Conservation (phyloP, 2,113 vertebrate species). For the Scolopax mira region DNA sequence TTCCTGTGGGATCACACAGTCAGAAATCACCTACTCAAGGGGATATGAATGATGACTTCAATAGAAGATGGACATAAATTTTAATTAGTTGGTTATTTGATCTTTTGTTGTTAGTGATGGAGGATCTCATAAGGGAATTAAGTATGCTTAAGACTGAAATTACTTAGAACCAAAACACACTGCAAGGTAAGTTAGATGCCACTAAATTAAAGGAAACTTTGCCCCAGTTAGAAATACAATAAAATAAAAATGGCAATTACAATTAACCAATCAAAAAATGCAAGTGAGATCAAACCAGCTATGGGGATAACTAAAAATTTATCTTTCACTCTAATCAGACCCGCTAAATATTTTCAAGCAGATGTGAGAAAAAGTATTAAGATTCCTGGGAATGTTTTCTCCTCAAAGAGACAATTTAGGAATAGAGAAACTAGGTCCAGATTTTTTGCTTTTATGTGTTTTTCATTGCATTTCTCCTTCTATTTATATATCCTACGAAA, state of each 20-base stretch:
- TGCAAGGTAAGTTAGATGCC: slow-evolving; percentile 53
- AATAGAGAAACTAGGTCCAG: background rate
- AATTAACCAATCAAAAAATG: background rate
- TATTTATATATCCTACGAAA: background rate
- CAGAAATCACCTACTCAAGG: slow-evolving; percentile 61
- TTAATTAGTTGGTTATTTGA: slow-evolving; percentile 76
- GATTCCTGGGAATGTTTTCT: background rate
- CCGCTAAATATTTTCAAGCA: background rate
- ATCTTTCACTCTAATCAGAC: background rate
- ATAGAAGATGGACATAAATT: slow-evolving; percentile 66
- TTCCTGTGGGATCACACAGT: slow-evolving; percentile 54
- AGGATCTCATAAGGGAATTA: slow-evolving; percentile 69
- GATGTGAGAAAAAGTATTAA: background rate
- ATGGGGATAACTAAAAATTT: background rate
- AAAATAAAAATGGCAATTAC: slow-evolving; percentile 22
- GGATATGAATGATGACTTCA: slow-evolving; percentile 53
- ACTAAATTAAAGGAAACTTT: slow-evolving; percentile 59
- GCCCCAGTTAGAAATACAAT: slow-evolving; percentile 19
- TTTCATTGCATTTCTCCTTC: background rate
- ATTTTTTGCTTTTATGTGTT: background rate
- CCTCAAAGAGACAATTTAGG: background rate
- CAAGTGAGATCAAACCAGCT: background rate
- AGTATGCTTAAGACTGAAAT: slow-evolving; percentile 71
- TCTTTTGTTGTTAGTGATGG: slow-evolving; percentile 63
- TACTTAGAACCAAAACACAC: slow-evolving; percentile 60